These are phyloP conservation scores for Sebastes paucispinis DNA, from an alignment of 2,797 vertebrate genomes.

Conservation along the genomic window DNA sequence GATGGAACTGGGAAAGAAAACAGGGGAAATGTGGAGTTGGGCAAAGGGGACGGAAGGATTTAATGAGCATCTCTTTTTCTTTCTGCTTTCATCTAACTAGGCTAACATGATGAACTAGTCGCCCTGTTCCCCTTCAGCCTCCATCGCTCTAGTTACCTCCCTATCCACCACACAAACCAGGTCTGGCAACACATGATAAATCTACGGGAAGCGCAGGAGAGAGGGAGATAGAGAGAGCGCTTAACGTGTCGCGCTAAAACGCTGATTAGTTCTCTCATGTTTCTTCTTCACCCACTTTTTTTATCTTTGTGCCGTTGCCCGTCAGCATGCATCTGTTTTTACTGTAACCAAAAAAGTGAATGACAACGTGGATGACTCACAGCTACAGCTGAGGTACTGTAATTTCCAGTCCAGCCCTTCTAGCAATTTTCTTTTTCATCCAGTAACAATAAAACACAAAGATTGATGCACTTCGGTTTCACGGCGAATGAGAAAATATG, in stretches of 20 bases:
- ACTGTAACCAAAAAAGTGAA: background rate
- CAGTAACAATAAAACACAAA: slow-evolving; percentile 21
- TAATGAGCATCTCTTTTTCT: slow-evolving; percentile 55
- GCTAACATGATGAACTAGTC: slow-evolving; percentile 84
- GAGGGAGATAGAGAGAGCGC: slow-evolving; percentile 13
- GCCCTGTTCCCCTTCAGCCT: slow-evolving; percentile 57
- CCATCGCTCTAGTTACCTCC: slow-evolving; percentile 68
- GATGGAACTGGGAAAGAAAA: slow-evolving; percentile 12
- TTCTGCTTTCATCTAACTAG: slow-evolving; percentile 78
- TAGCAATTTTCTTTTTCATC: background rate
- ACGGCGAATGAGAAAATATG: slow-evolving; percentile 7
- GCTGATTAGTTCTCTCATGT: slow-evolving; percentile 25
- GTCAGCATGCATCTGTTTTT: slow-evolving; percentile 1
- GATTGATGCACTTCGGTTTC: slow-evolving; percentile 4
- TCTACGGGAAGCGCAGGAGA: slow-evolving; percentile 14
- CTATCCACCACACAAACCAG: slow-evolving; percentile 36
- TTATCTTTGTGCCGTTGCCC: background rate
- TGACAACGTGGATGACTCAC: background rate
- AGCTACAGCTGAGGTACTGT: background rate
- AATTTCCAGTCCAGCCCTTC: background rate
- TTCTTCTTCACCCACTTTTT: slow-evolving; percentile 1
- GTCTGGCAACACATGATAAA: slow-evolving; percentile 58
- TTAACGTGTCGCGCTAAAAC: slow-evolving; percentile 11
- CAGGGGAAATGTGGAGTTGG: background rate
- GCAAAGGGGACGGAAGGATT: slow-evolving; percentile 23